phyloP scores from a whole-genome alignment of 2,797 vertebrate genomes.

The Garrulus glandarius region DNA sequence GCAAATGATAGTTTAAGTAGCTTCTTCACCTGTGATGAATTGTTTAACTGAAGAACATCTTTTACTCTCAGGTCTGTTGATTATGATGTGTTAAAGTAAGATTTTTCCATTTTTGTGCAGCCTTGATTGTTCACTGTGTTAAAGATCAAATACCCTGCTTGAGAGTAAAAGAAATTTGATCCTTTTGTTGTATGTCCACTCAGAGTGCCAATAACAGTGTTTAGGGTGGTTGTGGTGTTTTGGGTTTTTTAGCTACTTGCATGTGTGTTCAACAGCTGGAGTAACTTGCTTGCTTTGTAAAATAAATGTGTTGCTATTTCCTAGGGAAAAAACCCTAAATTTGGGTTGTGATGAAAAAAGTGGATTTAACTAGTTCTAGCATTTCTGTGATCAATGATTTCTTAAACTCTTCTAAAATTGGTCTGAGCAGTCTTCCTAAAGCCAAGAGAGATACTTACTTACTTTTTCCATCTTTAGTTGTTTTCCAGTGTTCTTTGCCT shows the following conservation, averaged over 20 bases:
- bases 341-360: not conserved
- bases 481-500: not conserved
- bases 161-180: not conserved
- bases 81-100: not conserved
- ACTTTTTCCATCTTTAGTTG: not conserved
- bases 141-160: not conserved
- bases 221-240: not conserved
- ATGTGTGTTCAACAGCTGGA: not conserved
- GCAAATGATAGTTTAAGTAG: not conserved
- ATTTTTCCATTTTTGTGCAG: not conserved
- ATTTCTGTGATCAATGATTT: not conserved
- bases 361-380: not conserved
- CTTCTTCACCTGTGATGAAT: not conserved
- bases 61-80: not conserved
- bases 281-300: constrained; percentile 43
- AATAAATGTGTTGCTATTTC: constrained; percentile 31
- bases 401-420: not conserved
- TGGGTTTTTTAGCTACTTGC: not conserved
- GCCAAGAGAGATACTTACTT: not conserved
- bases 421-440: not conserved
- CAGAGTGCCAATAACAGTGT: not conserved
- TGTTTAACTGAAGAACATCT: not conserved
- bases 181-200: not conserved
- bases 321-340: not conserved
- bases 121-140: not conserved